A percentile compares a stretch with the other conserved stretches of the same genome.
These are phyloP conservation scores for Dasypus novemcinctus DNA, from an alignment of 2,113 vertebrate genomes.

Conservation along the genomic window DNA sequence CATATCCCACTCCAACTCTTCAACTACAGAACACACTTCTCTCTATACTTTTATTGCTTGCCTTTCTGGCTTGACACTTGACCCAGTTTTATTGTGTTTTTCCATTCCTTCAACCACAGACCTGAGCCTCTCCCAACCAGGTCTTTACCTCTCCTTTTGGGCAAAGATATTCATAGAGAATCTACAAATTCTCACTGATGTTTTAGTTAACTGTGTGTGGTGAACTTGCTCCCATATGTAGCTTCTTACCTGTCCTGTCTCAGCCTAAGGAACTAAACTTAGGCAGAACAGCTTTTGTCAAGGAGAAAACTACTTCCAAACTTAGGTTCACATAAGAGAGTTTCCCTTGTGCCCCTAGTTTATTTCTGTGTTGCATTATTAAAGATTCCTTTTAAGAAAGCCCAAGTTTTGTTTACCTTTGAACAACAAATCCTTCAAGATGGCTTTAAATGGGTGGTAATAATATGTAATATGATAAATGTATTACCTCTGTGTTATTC, in stretches of 20 bases:
- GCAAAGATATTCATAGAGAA: neutral
- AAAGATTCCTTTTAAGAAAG: neutral
- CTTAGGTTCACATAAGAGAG: slow-evolving; percentile 4
- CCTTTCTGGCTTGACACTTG: neutral
- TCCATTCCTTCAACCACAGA: too few species aligned
- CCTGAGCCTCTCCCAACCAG: neutral
- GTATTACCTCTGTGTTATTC: neutral
- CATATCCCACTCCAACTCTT: neutral
- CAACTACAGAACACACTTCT: neutral
- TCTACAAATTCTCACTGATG: too few species aligned
- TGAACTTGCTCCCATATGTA: neutral
- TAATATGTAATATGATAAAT: neutral
- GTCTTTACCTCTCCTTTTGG: neutral
- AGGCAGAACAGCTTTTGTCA: neutral
- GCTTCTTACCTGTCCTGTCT: neutral
- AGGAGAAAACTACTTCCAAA: neutral
- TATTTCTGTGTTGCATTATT: neutral
- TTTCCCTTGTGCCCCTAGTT: neutral
- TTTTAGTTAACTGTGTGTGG: rapidly evolving
- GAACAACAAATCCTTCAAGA: neutral
- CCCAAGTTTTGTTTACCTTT: neutral
- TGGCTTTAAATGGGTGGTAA: neutral
- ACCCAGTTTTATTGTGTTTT: neutral
- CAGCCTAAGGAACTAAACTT: neutral
- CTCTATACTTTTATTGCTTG: neutral